phyloP scores from a whole-genome alignment of 2,797 vertebrate species.

The Chaenodraco wilsoni region DNA sequence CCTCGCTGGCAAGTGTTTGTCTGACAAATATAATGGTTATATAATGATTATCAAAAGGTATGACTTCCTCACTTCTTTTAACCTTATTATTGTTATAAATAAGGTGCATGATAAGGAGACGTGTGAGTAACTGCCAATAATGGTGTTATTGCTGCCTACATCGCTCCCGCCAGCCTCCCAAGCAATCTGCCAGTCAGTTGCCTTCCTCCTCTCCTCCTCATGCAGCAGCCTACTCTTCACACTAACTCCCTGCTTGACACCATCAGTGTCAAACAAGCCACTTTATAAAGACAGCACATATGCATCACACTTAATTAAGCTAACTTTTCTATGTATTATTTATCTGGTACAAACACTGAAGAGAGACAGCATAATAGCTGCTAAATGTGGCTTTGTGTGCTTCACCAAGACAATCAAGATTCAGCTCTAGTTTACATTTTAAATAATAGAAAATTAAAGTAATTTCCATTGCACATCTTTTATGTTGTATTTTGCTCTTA shows the following conservation, averaged over 20 bases:
- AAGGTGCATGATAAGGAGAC: slow-evolving; percentile 42
- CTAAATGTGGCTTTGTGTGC: neutral
- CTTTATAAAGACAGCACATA: slow-evolving; percentile 15
- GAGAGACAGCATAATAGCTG: neutral
- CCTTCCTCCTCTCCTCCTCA: slow-evolving; percentile 1
- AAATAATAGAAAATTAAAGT: neutral
- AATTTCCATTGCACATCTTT: neutral
- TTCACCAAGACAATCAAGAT: neutral
- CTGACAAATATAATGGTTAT: slow-evolving; percentile 25
- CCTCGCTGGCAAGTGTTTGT: neutral
- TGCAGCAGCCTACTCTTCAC: neutral
- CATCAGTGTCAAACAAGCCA: slow-evolving; percentile 37
- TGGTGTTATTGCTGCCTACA: neutral
- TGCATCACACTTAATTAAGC: slow-evolving; percentile 42
- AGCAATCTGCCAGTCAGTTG: slow-evolving; percentile 1
- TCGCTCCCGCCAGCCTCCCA: neutral
- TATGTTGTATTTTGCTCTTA: neutral
- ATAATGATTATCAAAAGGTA: slow-evolving; percentile 28
- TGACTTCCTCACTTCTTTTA: neutral
- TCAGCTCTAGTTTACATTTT: neutral
- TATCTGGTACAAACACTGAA: slow-evolving; percentile 11
- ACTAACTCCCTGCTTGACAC: slow-evolving; percentile 27
- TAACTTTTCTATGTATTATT: slow-evolving; percentile 8
- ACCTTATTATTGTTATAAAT: slow-evolving; percentile 40
- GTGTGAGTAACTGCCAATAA: slow-evolving; percentile 32